These are phyloP conservation scores for Barbus barbus DNA, from an alignment of 2,113 vertebrate genomes.

Conservation along the genomic window DNA sequence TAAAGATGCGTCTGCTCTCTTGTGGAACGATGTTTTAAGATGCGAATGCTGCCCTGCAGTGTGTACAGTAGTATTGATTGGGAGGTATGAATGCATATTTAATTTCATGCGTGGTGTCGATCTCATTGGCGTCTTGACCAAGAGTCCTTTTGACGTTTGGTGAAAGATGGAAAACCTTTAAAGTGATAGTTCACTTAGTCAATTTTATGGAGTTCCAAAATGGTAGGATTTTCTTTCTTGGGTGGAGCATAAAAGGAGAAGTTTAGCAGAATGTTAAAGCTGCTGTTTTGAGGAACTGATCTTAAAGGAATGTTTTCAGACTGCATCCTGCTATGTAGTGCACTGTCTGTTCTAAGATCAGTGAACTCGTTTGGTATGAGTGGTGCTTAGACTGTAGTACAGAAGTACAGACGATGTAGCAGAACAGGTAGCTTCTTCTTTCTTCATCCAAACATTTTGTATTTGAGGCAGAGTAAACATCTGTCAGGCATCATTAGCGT, in stretches of 20 bases:
- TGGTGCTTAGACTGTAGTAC: not conserved
- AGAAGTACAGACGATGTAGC: not conserved
- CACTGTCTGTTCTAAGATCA: not conserved
- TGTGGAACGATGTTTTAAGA: conserved; percentile 28
- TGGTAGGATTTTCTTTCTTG: too few species aligned
- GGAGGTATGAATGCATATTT: conserved; percentile 48
- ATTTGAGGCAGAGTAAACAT: conserved; percentile 55
- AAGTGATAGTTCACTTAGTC: too few species aligned
- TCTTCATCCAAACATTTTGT: conserved; percentile 48
- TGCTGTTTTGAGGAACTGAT: too few species aligned
- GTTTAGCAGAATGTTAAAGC: too few species aligned
- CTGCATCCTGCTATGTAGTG: too few species aligned
- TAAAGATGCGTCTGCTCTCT: conserved; percentile 24
- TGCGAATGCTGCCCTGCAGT: conserved; percentile 23
- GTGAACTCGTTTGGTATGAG: not conserved
- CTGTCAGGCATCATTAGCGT: conserved; percentile 58
- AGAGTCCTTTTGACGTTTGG: not conserved
- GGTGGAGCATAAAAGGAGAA: too few species aligned
- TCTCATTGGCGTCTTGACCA: conserved; percentile 42
- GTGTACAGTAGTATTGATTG: conserved; percentile 55
- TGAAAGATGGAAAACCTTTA: not conserved
- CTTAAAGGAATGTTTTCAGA: too few species aligned
- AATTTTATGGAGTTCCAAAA: too few species aligned
- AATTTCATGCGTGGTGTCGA: conserved; percentile 50
- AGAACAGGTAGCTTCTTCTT: conserved; percentile 30